Percentiles rank a stretch among this genome's conserved stretches.
These are phyloP conservation scores for Pteropus rufus DNA, from an alignment of 2,797 vertebrate genomes.

Conservation along the genomic window DNA sequence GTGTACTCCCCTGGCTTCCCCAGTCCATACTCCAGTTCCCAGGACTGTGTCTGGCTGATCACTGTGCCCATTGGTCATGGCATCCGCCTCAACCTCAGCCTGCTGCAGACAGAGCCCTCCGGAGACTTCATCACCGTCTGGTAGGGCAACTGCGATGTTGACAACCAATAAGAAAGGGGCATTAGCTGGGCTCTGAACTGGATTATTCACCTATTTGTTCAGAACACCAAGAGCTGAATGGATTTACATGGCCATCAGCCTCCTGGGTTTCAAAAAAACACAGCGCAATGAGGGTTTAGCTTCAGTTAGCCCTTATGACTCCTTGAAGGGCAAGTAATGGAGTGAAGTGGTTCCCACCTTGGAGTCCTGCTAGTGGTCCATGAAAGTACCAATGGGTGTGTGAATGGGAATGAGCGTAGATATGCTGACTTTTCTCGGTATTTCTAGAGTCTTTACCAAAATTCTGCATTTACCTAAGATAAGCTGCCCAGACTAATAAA, in stretches of 20 bases:
- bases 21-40: conserved; percentile 93
- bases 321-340: background rate
- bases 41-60: conserved; percentile 96
- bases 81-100: conserved; percentile 93
- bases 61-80: conserved; percentile 92
- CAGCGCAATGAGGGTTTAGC: background rate
- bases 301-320: background rate
- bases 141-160: conserved; percentile 81
- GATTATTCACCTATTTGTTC: background rate
- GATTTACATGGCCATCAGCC: background rate
- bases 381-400: background rate
- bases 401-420: rapidly evolving
- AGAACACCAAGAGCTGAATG: background rate
- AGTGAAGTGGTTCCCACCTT: background rate
- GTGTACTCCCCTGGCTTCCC: conserved; percentile 98
- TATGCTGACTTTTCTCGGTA: background rate
- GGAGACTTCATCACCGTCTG: conserved; percentile 97
- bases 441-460: background rate
- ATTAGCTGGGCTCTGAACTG: background rate
- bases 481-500: background rate
- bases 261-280: background rate
- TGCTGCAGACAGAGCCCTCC: conserved; percentile 94
- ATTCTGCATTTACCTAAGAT: background rate
- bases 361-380: background rate
- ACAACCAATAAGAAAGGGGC: background rate